A percentile compares a stretch with the other conserved stretches of the same genome.
These are phyloP conservation scores for Cyanocitta stelleri DNA, from an alignment of 2,113 vertebrate genomes.

Conservation along the genomic window DNA sequence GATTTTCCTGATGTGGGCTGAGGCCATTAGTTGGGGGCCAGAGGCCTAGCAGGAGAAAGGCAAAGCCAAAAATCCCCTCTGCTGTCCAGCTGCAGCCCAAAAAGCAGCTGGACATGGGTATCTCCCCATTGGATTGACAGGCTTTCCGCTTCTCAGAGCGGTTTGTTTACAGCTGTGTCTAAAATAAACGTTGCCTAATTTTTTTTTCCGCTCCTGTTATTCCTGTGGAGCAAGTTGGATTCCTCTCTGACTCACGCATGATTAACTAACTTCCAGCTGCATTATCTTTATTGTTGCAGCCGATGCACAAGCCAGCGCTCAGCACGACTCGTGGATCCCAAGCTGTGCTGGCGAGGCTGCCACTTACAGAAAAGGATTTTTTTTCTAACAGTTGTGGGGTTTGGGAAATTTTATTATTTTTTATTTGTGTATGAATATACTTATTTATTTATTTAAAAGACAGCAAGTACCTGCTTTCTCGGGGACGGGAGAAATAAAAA, in stretches of 20 bases:
- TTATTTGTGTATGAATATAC: background rate
- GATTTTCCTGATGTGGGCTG: background rate
- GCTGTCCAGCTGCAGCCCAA: background rate
- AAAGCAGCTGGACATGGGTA: background rate
- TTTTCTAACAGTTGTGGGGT: background rate
- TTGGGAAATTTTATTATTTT: background rate
- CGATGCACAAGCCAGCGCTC: slow-evolving; percentile 11
- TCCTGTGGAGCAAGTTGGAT: slow-evolving; percentile 38
- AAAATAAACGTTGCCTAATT: slow-evolving; percentile 20
- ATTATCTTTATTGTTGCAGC: slow-evolving; percentile 35
- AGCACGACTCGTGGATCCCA: background rate
- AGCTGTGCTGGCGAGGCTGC: slow-evolving; percentile 17
- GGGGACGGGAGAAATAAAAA: background rate
- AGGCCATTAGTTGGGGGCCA: rapidly evolving
- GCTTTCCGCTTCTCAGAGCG: background rate
- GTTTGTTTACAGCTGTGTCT: slow-evolving; percentile 17
- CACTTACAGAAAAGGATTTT: background rate
- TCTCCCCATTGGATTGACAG: background rate
- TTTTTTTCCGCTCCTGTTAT: background rate
- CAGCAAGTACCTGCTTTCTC: background rate
- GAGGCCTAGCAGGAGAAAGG: background rate
- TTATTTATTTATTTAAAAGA: background rate
- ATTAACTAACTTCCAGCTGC: slow-evolving; percentile 54
- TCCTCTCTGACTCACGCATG: slow-evolving; percentile 48
- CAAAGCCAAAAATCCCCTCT: background rate